Conservation (phyloP, 2,888 invertebrate genomes). For the Herminia tarsipennalis region DNA sequence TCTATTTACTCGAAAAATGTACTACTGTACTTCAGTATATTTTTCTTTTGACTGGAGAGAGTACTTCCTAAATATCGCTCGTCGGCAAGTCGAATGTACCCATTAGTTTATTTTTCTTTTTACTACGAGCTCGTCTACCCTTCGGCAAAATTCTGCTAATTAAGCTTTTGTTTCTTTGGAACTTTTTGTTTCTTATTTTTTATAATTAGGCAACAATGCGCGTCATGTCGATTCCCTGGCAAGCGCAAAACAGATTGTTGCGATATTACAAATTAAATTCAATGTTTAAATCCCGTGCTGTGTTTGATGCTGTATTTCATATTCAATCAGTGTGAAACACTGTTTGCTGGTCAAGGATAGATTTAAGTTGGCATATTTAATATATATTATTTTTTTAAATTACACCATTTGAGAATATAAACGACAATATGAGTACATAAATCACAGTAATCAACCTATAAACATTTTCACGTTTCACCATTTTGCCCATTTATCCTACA, state of each 20-base stretch:
- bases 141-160: constrained; percentile 33
- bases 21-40: background rate
- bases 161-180: constrained; percentile 35
- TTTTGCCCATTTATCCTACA: constrained; percentile 23
- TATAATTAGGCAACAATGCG: constrained; percentile 31
- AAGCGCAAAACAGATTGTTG: too few species aligned
- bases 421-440: constrained; percentile 8
- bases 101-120: constrained; percentile 23
- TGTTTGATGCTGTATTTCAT: too few species aligned
- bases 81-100: too few species aligned
- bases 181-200: constrained; percentile 36
- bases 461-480: constrained; percentile 27
- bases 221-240: too few species aligned
- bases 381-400: constrained; percentile 18
- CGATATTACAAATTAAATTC: too few species aligned
- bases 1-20: constrained; percentile 21
- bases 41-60: background rate
- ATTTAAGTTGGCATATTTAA: too few species aligned
- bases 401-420: constrained; percentile 4
- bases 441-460: constrained; percentile 13
- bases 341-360: too few species aligned
- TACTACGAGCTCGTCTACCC: constrained; percentile 19
- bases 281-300: too few species aligned
- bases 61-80: background rate
- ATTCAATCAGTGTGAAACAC: too few species aligned